Base-by-base conservation (phyloP, 2,797 vertebrate genomes). In the Hirundo rustica region DNA sequence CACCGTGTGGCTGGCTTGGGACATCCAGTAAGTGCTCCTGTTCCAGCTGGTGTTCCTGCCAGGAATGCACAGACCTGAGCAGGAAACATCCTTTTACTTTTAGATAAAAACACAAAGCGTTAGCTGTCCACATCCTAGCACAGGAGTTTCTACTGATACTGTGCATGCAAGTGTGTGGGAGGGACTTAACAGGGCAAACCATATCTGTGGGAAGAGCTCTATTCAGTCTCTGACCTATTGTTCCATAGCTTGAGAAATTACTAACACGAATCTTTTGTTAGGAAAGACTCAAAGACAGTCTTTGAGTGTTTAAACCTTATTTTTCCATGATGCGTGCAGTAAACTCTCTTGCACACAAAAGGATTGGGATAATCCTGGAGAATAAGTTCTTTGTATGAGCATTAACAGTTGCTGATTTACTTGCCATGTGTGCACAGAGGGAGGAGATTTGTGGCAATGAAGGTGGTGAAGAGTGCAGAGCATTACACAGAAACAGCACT, bases 401-500 rank as follows among this genome's bases (percentile, higher is more conserved):
- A 4, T 71, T 94, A 84, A 80, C 57, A 45, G 32, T 53, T 80
- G 91, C 73, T 32, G 76, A 93, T 91, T 87, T 85, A 7, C 30
- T 85, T 97, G 29, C 2, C 62, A 0, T 95, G 62, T 97, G 30
- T 97, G 96, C 79, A 62, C 93, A 99, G 99, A 97, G 98, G 98
- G 70, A 99, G 98, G 97, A 98, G 98, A 44, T 99, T 99, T 94
- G 99, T 99, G 97, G 99, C 99, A 53, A 99, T 99, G 99, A 99
- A 99, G 97, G 99, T 99, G 95, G 99, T 99, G 92, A 99, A 99
- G 97, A 99, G 99, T 96, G 99, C 99, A 30, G 99, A 99, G 91
- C 99, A 99, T 97, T 99, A 99, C 96, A 99, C 99, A 5, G 99
- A 99, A 97, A 99, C 99, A 1, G 99, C 99, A 5, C 94, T 99